A percentile compares a stretch with the other conserved stretches of the same genome.
Evolutionary conservation across 2,113 vertebrate species (phyloP).

Genomic region (Ondatra zibethicus): DNA sequence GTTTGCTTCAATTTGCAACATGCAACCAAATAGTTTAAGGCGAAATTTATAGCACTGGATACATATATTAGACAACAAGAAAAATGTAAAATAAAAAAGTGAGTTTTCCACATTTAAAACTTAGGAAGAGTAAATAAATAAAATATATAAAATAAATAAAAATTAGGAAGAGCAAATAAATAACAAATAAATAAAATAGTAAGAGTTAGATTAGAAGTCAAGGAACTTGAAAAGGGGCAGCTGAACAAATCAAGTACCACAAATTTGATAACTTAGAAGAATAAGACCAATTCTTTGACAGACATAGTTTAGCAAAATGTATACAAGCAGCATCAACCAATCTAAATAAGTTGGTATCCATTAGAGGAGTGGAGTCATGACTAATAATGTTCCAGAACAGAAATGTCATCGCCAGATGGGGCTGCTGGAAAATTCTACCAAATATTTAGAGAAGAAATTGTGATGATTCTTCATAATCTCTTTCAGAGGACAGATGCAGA

Average conservation of each 20-base stretch:
- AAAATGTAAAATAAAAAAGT: background rate
- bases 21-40: background rate
- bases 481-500: background rate
- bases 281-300: background rate
- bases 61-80: background rate
- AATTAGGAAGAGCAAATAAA: background rate
- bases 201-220: background rate
- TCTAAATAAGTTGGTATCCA: background rate
- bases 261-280: background rate
- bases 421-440: background rate
- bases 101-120: background rate
- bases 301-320: background rate
- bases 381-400: background rate
- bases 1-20: background rate
- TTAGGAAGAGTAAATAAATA: background rate
- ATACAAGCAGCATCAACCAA: background rate
- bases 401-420: background rate
- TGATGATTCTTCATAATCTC: background rate
- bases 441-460: background rate
- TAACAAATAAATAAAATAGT: background rate
- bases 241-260: background rate
- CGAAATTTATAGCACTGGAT: background rate
- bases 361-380: background rate
- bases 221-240: background rate
- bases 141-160: background rate